Conservation (phyloP, 2,888 invertebrate genomes). For the Eudemis profundana region DNA sequence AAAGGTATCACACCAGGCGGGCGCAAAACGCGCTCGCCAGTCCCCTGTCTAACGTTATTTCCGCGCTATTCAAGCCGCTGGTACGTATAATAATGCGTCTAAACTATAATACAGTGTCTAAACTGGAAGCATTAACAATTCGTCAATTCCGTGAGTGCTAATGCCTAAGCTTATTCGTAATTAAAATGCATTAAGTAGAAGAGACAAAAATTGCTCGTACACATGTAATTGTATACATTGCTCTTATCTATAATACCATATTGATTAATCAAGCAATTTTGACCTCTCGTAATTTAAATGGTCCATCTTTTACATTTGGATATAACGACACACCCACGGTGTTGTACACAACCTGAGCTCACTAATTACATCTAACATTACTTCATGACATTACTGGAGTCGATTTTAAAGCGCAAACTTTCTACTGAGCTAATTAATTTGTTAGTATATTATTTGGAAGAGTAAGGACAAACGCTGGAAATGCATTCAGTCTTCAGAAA, state of each 20-base stretch:
- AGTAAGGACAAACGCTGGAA: conserved; percentile 50
- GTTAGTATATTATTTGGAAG: conserved; percentile 45
- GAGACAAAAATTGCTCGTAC: conserved; percentile 65
- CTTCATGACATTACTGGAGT: conserved; percentile 43
- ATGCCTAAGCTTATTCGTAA: conserved; percentile 70
- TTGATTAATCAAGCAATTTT: conserved; percentile 58
- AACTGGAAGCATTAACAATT: conserved; percentile 79
- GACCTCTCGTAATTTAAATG: conserved; percentile 65
- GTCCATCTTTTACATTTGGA: conserved; percentile 83
- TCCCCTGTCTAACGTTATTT: conserved; percentile 26
- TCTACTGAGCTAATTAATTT: conserved; percentile 44
- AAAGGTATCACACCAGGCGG: conserved; percentile 32
- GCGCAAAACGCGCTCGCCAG: conserved; percentile 22
- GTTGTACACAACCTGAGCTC: conserved; percentile 74
- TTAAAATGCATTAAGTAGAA: conserved; percentile 64
- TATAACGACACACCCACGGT: conserved; percentile 73
- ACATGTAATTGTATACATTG: conserved; percentile 45
- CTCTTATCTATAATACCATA: conserved; percentile 49
- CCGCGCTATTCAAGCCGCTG: conserved; percentile 13
- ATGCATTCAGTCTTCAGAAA: conserved; percentile 56
- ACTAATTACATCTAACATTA: conserved; percentile 49
- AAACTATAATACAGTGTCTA: conserved; percentile 57
- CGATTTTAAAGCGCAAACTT: conserved; percentile 51
- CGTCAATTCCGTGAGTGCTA: conserved; percentile 83
- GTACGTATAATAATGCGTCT: conserved; percentile 56